A percentile compares a stretch with the other conserved stretches of the same genome.
These are phyloP conservation scores for Plagodis pulveraria DNA, from an alignment of 2,888 invertebrate genomes.

Conservation along the genomic window DNA sequence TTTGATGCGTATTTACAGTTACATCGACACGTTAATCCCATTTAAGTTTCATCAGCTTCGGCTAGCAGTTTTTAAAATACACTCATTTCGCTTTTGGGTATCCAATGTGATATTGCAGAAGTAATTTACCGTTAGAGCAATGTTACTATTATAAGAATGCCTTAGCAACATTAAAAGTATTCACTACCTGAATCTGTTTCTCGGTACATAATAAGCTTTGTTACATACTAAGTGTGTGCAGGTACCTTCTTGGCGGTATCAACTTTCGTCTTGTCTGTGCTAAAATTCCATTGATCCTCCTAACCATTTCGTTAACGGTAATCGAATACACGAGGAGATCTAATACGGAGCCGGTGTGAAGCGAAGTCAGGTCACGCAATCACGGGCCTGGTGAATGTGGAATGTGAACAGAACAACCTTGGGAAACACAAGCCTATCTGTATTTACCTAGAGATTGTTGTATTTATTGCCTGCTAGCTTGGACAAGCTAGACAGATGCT, in stretches of 20 bases:
- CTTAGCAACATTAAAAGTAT: too few species aligned
- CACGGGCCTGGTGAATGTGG: slow-evolving; percentile 58
- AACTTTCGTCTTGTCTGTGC: slow-evolving; percentile 8
- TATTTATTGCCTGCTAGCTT: slow-evolving; percentile 30
- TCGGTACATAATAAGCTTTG: too few species aligned
- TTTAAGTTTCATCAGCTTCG: too few species aligned
- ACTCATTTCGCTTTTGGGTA: too few species aligned
- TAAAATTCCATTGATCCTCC: slow-evolving; percentile 20
- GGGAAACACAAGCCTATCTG: slow-evolving; percentile 40
- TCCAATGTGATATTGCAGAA: too few species aligned
- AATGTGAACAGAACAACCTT: slow-evolving; percentile 65
- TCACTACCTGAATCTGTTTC: too few species aligned
- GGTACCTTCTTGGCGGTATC: neutral
- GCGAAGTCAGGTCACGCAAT: slow-evolving; percentile 57
- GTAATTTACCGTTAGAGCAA: too few species aligned
- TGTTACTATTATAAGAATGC: too few species aligned
- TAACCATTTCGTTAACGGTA: slow-evolving; percentile 37
- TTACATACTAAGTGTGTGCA: too few species aligned
- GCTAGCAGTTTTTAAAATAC: too few species aligned
- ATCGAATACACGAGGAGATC: slow-evolving; percentile 37
- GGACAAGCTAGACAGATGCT: slow-evolving; percentile 9
- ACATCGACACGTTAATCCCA: too few species aligned
- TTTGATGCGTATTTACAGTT: too few species aligned
- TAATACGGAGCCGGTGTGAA: slow-evolving; percentile 41
- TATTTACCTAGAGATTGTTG: slow-evolving; percentile 37